Evolutionary conservation across 2,797 vertebrate species (phyloP).

Genomic region (Perodicticus potto): DNA sequence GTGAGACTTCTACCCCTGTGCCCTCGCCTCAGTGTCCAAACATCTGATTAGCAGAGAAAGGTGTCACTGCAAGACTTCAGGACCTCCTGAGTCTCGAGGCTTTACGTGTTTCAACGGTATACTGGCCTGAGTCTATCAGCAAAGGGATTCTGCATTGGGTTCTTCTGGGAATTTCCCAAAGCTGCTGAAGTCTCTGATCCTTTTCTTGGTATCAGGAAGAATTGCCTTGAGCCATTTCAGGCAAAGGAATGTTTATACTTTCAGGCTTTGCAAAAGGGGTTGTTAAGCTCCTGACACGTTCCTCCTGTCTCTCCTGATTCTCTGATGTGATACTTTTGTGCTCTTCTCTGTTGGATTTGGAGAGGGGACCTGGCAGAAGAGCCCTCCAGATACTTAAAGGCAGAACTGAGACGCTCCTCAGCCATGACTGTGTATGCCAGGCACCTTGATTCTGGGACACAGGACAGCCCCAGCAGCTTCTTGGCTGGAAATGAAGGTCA

Average conservation of each 20-base stretch:
- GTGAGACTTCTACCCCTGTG: background rate
- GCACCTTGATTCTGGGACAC: background rate
- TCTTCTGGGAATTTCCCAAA: background rate
- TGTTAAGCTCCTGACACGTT: background rate
- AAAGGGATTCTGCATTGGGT: too few species aligned
- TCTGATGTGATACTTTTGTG: background rate
- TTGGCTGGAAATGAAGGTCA: constrained; percentile 5
- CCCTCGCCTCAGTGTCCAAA: background rate
- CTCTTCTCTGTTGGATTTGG: background rate
- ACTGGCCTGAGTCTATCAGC: background rate
- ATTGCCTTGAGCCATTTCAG: background rate
- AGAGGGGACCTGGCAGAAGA: background rate
- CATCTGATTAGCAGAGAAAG: background rate
- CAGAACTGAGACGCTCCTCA: background rate
- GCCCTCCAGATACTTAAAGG: background rate
- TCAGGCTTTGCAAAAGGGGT: background rate
- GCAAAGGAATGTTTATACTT: background rate
- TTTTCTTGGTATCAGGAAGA: background rate
- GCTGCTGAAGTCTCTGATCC: background rate
- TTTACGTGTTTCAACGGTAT: background rate
- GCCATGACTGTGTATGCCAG: background rate
- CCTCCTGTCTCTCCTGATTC: background rate
- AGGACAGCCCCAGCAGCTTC: background rate
- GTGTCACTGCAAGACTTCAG: background rate
- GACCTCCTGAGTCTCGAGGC: background rate